Conservation (phyloP, 2,113 vertebrate species). For the Trematomus loennbergii region DNA sequence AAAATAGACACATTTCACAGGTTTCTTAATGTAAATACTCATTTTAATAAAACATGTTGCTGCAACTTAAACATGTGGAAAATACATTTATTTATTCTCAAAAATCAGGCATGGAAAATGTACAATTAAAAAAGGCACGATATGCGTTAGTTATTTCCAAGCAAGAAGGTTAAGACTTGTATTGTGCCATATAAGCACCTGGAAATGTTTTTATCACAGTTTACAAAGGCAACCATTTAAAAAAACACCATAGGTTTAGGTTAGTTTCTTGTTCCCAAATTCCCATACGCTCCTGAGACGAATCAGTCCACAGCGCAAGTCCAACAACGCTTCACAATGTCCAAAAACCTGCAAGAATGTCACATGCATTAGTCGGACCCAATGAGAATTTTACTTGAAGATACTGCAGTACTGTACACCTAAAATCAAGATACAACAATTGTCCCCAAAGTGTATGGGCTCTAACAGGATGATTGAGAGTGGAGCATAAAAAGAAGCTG, state of each 20-base stretch:
- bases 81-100: slow-evolving; percentile 50
- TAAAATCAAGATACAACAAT: background rate
- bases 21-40: slow-evolving; percentile 13
- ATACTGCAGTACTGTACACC: background rate
- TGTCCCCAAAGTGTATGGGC: background rate
- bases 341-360: slow-evolving; percentile 49
- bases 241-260: slow-evolving; percentile 21
- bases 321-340: slow-evolving; percentile 36
- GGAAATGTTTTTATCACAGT: slow-evolving; percentile 38
- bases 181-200: slow-evolving; percentile 28
- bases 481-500: background rate
- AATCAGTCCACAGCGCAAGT: slow-evolving; percentile 60
- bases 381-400: background rate
- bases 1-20: background rate
- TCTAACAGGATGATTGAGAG: background rate
- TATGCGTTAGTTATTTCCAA: slow-evolving; percentile 32
- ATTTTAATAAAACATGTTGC: slow-evolving; percentile 37
- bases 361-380: background rate
- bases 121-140: slow-evolving; percentile 65
- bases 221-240: slow-evolving; percentile 25
- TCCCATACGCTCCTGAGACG: slow-evolving; percentile 56
- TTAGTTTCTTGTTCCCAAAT: slow-evolving; percentile 53
- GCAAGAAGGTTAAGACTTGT: slow-evolving; percentile 45
- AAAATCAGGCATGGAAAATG: slow-evolving; percentile 43
- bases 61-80: slow-evolving; percentile 36